Conservation (phyloP, 23 tunicate genomes). For the Aplidium turbinatum region DNA sequence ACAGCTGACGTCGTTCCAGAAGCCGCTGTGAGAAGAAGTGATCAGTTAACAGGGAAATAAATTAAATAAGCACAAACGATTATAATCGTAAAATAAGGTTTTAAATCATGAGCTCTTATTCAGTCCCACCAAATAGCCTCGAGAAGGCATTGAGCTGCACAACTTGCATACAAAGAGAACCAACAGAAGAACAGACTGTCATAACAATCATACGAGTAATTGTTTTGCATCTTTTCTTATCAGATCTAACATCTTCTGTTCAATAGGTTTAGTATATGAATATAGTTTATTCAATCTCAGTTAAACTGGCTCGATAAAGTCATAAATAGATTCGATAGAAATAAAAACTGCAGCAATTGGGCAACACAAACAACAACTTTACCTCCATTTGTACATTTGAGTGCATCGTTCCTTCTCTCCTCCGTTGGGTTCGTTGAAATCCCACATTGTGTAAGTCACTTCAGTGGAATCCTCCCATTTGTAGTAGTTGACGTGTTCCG, state of each 20-base stretch:
- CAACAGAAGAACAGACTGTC: too few species aligned
- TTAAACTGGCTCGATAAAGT: too few species aligned
- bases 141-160: too few species aligned
- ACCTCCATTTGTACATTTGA: conserved; percentile 49
- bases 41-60: neutral
- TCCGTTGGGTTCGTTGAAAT: conserved; percentile 62
- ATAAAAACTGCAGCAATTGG: neutral
- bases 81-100: too few species aligned
- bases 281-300: too few species aligned
- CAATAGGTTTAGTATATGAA: too few species aligned
- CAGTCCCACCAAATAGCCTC: neutral
- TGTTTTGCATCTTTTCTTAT: too few species aligned
- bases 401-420: conserved; percentile 34
- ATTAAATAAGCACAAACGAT: neutral
- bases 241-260: too few species aligned
- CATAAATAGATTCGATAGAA: neutral
- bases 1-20: conserved; percentile 73
- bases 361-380: too few species aligned
- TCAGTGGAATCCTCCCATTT: conserved; percentile 64
- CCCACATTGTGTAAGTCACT: conserved; percentile 77
- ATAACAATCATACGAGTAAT: too few species aligned
- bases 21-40: conserved; percentile 39
- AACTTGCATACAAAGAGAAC: too few species aligned
- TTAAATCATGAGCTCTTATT: neutral
- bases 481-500: conserved; percentile 55